phyloP scores from a whole-genome alignment of 2,113 vertebrate genomes.

The Cairina moschata region DNA sequence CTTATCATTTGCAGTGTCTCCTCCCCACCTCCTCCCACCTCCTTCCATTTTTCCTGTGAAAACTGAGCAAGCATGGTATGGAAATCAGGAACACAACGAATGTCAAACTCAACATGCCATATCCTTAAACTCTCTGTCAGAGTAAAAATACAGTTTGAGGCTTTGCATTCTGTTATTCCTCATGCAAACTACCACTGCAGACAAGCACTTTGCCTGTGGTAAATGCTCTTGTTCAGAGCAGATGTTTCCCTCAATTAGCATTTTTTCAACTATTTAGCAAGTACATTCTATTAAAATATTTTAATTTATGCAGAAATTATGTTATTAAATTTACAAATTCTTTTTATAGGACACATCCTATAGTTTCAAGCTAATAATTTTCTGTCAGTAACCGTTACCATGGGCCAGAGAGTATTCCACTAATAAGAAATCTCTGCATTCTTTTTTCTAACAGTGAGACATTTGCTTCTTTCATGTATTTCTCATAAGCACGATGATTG shows the following conservation, averaged over 20 bases:
- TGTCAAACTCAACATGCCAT: slow-evolving; percentile 20
- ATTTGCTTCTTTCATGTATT: slow-evolving; percentile 15
- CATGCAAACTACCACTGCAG: slow-evolving; percentile 56
- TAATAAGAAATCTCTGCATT: slow-evolving; percentile 44
- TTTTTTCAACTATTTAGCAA: slow-evolving; percentile 69
- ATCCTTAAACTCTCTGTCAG: slow-evolving; percentile 50
- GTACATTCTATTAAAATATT: slow-evolving; percentile 72
- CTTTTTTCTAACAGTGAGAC: slow-evolving; percentile 15
- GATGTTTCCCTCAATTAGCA: slow-evolving; percentile 73
- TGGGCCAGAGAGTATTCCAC: slow-evolving; percentile 7
- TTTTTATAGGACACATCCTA: slow-evolving; percentile 63
- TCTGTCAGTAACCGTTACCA: slow-evolving; percentile 41
- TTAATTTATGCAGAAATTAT: slow-evolving; percentile 74
- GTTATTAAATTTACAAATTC: slow-evolving; percentile 71
- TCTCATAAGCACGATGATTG: not conserved
- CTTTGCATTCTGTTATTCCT: slow-evolving; percentile 48
- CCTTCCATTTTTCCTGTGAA: slow-evolving; percentile 32
- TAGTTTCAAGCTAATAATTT: slow-evolving; percentile 72
- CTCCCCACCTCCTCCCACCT: slow-evolving; percentile 48
- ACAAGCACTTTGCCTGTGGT: slow-evolving; percentile 69
- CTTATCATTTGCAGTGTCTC: slow-evolving; percentile 4
- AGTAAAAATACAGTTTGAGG: slow-evolving; percentile 38
- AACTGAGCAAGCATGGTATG: slow-evolving; percentile 46
- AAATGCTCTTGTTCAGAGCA: slow-evolving; percentile 69
- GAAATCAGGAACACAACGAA: slow-evolving; percentile 50